Base-by-base conservation (phyloP, 2,113 vertebrate species). In the Leuciscus idus region DNA sequence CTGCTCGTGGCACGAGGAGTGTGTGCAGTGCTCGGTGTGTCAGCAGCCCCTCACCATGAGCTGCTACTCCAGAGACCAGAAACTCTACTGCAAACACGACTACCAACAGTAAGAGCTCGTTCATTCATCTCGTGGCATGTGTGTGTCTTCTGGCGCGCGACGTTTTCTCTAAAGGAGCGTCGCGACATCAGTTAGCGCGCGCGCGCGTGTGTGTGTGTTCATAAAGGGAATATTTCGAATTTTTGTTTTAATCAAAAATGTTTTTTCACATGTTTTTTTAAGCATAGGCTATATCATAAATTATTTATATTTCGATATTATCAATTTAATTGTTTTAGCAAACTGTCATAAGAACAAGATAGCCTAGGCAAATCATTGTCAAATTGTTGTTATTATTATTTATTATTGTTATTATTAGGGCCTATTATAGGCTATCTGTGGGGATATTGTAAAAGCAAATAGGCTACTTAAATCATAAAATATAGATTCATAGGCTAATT, bases 1-100 rank as follows among this genome's bases (percentile, higher is more conserved):
- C 87, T 95, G 95, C 50, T 97, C 96, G 87, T 98, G 97, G 97
- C 97, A 98, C 90, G 97, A 98, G 93, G 94, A 95, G 91, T 98
- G 97, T 89, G 89, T 98, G 91, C 97, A 96, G 93, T 98, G 97
- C 89, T 94, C 96, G 28, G 96, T 94, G 90, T 98, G 97, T 94
- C 96, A 96, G 91, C 97, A 95, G 91, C 96, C 95, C 39, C 97
- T 98, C 92, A 97, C 94, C 93, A 95, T 93, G 94, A 97, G 95
- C 95, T 98, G 97, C 94, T 98, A 96, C 95, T 94, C 93, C 93
- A 94, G 96, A 88, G 96, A 97, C 92, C 93, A 94, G 87, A 97
- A 97, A 88, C 94, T 97, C 62, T 98, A 97, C 95, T 98, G 97
- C 95, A 97, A 95, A 92, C 94, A 94, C 89, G 96, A 98, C 96